Conservation (phyloP, 2,113 vertebrate genomes). For the Cyphomyrus plagiostoma region DNA sequence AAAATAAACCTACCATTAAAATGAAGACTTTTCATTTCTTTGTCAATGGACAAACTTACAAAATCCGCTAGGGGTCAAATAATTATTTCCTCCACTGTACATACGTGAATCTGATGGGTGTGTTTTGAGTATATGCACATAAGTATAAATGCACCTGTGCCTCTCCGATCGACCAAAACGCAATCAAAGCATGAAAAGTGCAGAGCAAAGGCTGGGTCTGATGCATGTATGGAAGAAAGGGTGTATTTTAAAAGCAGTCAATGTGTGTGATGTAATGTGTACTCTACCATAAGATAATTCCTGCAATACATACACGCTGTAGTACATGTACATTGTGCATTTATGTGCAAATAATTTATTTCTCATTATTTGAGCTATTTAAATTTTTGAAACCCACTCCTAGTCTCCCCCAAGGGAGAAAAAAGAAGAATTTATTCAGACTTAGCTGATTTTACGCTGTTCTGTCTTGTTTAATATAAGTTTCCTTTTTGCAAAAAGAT, state of each 20-base stretch:
- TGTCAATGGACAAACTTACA: too few relatives aligned
- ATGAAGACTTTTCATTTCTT: too few relatives aligned
- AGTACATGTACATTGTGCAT: not conserved
- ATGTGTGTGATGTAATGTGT: not conserved
- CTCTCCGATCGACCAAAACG: not conserved
- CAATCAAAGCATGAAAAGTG: not conserved
- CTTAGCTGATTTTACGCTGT: not conserved
- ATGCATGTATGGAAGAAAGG: not conserved
- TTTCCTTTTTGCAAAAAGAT: not conserved
- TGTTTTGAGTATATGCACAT: not conserved
- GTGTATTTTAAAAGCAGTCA: not conserved
- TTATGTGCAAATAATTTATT: not conserved
- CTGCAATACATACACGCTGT: not conserved
- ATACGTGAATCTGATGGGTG: not conserved
- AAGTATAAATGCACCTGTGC: not conserved
- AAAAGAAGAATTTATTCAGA: not conserved
- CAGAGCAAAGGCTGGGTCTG: not conserved
- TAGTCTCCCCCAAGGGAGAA: not conserved
- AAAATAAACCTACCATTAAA: too few relatives aligned
- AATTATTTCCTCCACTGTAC: too few relatives aligned
- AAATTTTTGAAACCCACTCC: not conserved
- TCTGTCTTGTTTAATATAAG: not conserved
- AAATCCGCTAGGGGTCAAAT: too few relatives aligned
- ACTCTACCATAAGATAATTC: not conserved
- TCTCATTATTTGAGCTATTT: not conserved